Evolutionary conservation across 2,888 invertebrate species (phyloP).

Genomic region (Euproctis similis): DNA sequence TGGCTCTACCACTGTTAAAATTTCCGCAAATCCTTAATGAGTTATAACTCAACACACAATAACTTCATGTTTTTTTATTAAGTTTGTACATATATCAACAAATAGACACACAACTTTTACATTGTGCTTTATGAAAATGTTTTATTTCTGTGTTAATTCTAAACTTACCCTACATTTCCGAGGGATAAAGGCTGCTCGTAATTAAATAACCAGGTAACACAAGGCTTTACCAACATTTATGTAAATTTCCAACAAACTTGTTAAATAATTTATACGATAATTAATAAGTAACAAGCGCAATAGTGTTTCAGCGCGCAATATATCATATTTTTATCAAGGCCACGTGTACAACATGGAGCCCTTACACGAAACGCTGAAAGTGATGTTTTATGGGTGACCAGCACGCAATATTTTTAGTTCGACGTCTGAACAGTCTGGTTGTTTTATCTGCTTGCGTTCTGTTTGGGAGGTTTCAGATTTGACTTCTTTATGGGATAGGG

Average conservation of each 20-base stretch:
- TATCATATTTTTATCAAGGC: slow-evolving; percentile 22
- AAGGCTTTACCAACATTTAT: neutral
- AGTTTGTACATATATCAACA: no score
- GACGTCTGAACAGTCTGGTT: no score
- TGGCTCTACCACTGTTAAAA: no score
- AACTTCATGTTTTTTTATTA: no score
- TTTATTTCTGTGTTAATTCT: neutral
- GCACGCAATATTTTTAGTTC: slow-evolving; percentile 15
- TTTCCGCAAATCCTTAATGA: no score
- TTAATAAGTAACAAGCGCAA: slow-evolving; percentile 17
- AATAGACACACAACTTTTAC: no score
- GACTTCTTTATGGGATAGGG: no score
- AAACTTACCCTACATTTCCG: neutral
- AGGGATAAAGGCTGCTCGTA: neutral
- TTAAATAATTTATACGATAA: slow-evolving; percentile 13
- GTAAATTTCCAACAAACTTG: neutral
- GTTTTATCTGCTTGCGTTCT: no score
- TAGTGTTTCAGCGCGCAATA: slow-evolving; percentile 20
- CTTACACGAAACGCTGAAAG: slow-evolving; percentile 16
- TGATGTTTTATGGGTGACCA: slow-evolving; percentile 11
- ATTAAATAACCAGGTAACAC: neutral
- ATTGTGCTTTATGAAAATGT: no score
- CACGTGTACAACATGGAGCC: slow-evolving; percentile 15
- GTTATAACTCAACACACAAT: no score
- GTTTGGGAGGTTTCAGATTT: no score